These are phyloP conservation scores for Artibeus jamaicensis DNA, from an alignment of 2,797 vertebrate species.

Conservation along the genomic window DNA sequence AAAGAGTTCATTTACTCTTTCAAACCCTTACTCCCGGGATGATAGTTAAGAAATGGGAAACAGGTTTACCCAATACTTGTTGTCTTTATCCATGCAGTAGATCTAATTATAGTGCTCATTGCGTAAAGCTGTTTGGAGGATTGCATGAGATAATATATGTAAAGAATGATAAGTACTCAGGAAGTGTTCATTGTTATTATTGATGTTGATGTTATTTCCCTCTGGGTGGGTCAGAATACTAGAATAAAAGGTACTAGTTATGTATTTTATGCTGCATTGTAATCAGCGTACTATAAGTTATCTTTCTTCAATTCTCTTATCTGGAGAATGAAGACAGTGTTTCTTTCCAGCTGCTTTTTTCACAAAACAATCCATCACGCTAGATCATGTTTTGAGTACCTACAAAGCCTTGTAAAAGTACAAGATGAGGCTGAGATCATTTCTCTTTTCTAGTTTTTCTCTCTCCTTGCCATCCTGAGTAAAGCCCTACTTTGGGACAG, in stretches of 20 bases:
- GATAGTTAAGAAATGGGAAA: not conserved
- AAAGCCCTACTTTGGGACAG: not conserved
- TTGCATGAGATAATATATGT: not conserved
- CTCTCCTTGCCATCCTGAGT: not conserved
- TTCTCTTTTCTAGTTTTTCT: not conserved
- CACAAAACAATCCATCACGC: not conserved
- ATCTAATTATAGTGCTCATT: not conserved
- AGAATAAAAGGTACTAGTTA: not conserved
- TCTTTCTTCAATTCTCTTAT: conserved; percentile 3
- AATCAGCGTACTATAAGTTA: not conserved
- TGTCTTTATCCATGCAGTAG: not conserved
- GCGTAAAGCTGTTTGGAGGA: not conserved
- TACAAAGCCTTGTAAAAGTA: not conserved
- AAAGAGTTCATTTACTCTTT: not conserved
- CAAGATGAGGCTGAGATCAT: not conserved
- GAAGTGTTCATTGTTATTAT: not conserved
- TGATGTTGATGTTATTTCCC: conserved; percentile 6
- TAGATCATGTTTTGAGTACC: not conserved
- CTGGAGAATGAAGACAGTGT: not conserved
- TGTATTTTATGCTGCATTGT: not conserved
- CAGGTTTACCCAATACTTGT: not conserved
- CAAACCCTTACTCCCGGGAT: not conserved
- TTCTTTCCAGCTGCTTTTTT: not conserved
- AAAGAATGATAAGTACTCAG: not conserved
- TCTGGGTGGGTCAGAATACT: not conserved